Evolutionary conservation across 64 coral and sea anemone genomes (phyloP).

Genomic region (Porites australiensis): DNA sequence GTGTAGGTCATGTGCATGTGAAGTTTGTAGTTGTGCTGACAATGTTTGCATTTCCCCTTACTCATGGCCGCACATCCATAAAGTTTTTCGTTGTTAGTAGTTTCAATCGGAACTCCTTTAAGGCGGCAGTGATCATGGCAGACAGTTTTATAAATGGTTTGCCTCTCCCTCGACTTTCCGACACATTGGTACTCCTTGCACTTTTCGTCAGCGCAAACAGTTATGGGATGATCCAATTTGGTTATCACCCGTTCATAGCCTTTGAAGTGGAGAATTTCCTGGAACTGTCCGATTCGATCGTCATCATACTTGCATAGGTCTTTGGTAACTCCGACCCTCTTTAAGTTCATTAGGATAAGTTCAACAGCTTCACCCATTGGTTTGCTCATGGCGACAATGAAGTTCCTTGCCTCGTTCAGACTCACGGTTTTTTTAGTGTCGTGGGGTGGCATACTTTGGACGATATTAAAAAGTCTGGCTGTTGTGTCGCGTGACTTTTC

Average conservation of each 20-base stretch:
- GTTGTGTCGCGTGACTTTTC: slow-evolving; percentile 10
- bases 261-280: neutral
- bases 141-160: neutral
- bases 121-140: slow-evolving; percentile 39
- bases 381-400: slow-evolving; percentile 33
- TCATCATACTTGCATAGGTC: neutral
- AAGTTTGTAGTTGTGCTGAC: neutral
- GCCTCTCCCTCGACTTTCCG: neutral
- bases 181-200: neutral
- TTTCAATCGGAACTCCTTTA: neutral
- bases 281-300: neutral
- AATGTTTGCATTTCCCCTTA: neutral
- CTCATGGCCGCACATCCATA: neutral
- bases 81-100: neutral
- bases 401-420: slow-evolving; percentile 19
- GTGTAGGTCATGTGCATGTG: slow-evolving; percentile 50
- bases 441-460: neutral
- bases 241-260: neutral
- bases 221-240: slow-evolving; percentile 9
- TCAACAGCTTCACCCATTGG: slow-evolving; percentile 44
- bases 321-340: neutral
- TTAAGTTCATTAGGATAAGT: slow-evolving; percentile 18
- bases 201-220: slow-evolving; percentile 14
- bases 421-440: slow-evolving; percentile 18
- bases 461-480: neutral